A percentile compares a stretch with the other conserved stretches of the same genome.
These are phyloP conservation scores for Synanceia verrucosa DNA, from an alignment of 2,797 vertebrate species.

Conservation along the genomic window DNA sequence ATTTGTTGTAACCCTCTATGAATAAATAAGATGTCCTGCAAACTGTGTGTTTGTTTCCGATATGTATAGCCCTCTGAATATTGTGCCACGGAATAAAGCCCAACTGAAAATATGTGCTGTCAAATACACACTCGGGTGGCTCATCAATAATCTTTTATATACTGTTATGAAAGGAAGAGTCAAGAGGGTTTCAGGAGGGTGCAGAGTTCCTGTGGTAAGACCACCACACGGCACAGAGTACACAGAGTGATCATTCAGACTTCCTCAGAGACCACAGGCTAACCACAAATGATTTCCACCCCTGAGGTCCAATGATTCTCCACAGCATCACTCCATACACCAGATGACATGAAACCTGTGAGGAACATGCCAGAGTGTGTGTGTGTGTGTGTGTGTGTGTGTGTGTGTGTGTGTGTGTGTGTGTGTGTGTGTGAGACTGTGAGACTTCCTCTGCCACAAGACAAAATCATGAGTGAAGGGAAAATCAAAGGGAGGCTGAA, in stretches of 20 bases:
- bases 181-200: neutral
- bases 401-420: neutral
- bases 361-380: neutral
- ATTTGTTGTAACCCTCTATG: no score
- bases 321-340: neutral
- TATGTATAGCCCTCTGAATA: neutral
- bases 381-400: neutral
- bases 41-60: neutral
- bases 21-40: neutral
- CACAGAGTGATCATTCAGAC: conserved; percentile 30
- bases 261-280: conserved; percentile 42
- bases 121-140: conserved; percentile 6
- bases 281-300: conserved; percentile 52
- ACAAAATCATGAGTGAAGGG: neutral
- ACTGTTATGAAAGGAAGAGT: conserved; percentile 8
- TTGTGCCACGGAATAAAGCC: neutral
- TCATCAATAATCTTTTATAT: neutral
- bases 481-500: neutral
- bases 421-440: neutral
- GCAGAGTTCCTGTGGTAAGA: conserved; percentile 58
- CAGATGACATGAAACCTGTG: neutral
- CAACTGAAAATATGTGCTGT: neutral
- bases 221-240: conserved; percentile 21
- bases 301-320: neutral
- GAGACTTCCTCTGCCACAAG: neutral